Percentiles rank a stretch among this genome's conserved stretches.
These are phyloP conservation scores for Leptinotarsa tumamoca DNA, from an alignment of 2,888 invertebrate genomes.

Conservation along the genomic window DNA sequence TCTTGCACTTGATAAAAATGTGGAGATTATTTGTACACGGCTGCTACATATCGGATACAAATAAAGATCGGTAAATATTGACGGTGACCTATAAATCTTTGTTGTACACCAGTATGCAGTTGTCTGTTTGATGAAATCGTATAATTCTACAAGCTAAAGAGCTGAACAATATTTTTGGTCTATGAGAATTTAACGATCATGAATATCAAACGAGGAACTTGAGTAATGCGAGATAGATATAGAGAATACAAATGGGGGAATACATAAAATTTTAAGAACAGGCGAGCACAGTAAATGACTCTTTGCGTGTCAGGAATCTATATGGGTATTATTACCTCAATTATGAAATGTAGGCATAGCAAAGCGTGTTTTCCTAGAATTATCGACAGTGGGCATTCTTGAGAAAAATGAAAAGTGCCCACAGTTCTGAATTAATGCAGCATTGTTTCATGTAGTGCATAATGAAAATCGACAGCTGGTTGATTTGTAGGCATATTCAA, in stretches of 20 bases:
- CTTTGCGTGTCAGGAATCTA: slow-evolving; percentile 37
- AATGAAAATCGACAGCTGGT: neutral
- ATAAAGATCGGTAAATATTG: slow-evolving; percentile 13
- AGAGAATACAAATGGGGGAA: slow-evolving; percentile 37
- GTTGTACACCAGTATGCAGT: neutral
- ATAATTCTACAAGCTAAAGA: neutral
- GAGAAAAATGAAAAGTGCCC: neutral
- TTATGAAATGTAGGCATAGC: slow-evolving; percentile 35
- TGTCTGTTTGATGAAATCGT: neutral
- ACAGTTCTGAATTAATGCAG: neutral
- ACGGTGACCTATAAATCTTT: slow-evolving; percentile 7
- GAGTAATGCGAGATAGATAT: slow-evolving; percentile 33
- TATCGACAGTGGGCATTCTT: slow-evolving; percentile 25
- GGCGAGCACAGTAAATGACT: slow-evolving; percentile 37
- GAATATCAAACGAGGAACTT: slow-evolving; percentile 29
- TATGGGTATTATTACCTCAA: slow-evolving; percentile 39
- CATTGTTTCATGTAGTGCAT: neutral
- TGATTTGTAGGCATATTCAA: too few relatives aligned
- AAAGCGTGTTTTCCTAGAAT: slow-evolving; percentile 31
- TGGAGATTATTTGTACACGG: slow-evolving; percentile 7
- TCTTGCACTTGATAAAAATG: slow-evolving; percentile 3
- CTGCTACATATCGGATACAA: slow-evolving; percentile 3
- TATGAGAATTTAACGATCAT: neutral
- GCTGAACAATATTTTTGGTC: neutral
- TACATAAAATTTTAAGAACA: slow-evolving; percentile 37